These are phyloP conservation scores for Drosophila watanabei DNA, from an alignment of 1,140 invertebrate genomes.

Conservation along the genomic window DNA sequence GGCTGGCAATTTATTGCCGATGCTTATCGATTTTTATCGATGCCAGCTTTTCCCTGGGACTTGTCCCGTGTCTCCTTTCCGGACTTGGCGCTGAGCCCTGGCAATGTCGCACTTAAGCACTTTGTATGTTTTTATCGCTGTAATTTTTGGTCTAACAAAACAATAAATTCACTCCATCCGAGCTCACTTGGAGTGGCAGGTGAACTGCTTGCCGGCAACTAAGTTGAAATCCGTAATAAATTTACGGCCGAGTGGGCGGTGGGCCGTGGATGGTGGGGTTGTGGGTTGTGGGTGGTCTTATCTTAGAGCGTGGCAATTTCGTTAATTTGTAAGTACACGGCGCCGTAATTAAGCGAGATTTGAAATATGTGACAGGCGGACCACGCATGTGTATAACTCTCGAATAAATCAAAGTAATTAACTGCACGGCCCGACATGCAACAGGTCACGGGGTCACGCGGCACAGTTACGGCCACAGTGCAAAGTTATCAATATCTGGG, in stretches of 20 bases:
- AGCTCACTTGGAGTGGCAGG: constrained; percentile 37
- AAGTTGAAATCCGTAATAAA: constrained; percentile 55
- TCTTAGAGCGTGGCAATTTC: constrained; percentile 42
- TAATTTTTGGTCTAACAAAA: constrained; percentile 66
- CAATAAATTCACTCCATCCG: constrained; percentile 45
- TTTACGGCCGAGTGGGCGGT: background rate
- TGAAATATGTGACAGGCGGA: constrained; percentile 71
- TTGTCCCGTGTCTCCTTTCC: constrained; percentile 21
- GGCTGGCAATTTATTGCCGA: constrained; percentile 63
- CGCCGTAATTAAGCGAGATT: constrained; percentile 75
- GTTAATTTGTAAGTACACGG: constrained; percentile 77
- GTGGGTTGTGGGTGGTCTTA: background rate
- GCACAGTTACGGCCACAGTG: constrained; percentile 16
- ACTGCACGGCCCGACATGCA: constrained; percentile 64
- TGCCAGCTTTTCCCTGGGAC: constrained; percentile 14
- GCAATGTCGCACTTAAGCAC: constrained; percentile 54
- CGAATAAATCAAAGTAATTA: constrained; percentile 83
- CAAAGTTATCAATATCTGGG: constrained; percentile 40
- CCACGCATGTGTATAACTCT: constrained; percentile 61
- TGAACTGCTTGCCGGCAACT: constrained; percentile 27
- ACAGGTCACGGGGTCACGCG: constrained; percentile 69
- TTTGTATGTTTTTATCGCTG: constrained; percentile 63
- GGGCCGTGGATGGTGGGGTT: background rate
- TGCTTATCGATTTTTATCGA: constrained; percentile 67
- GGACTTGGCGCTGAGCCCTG: constrained; percentile 5